Evolutionary conservation across 2,888 invertebrate genomes (phyloP), one percentile per base, ranked within the genome.

Genomic region (Drosophila aldrichi): DNA sequence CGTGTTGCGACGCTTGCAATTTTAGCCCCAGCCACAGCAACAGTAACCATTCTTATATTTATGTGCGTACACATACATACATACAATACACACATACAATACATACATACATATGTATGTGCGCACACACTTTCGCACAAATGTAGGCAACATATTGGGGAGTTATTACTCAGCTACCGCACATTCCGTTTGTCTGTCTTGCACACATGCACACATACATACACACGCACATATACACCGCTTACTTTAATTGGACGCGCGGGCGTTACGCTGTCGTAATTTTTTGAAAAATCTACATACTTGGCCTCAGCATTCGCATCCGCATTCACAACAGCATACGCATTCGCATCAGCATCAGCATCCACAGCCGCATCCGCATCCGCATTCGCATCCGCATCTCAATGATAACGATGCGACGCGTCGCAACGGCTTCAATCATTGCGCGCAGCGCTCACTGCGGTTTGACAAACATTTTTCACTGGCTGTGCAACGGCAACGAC

Each of bases 191-290:
- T 57, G 46, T 32, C 38, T 55, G 41, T 60, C 59, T 40, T 46
- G 70, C n/a, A n/a, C n/a, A n/a, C n/a, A n/a, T n/a, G n/a, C n/a
- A n/a, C n/a, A n/a, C n/a, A n/a, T 62, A 60, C 41, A 18, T 32
- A 48, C 4, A 48, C 29, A n/a, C 48, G 25, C 25, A 25, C 34
- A 44, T 56, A 32, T n/a, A 32, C 29, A 69, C 80, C 78, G 86
- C 88, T 84, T 81, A 87, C 91, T 90, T 91, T 91, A 91, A 91
- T 91, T 91, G 91, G 90, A 89, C 88, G 75, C 75, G 87, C 87
- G 77, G 76, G 90, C 86, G 89, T 89, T 89, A 82, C 87, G 91
- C 87, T 89, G 90, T 90, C 82, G 90, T 91, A 87, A 90, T 91
- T 85, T 83, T 78, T 78, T 81, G 84, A 82, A 83, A 82, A 82